Evolutionary conservation across 2,888 invertebrate species (phyloP).

Genomic region (Coecobrya sp.): DNA sequence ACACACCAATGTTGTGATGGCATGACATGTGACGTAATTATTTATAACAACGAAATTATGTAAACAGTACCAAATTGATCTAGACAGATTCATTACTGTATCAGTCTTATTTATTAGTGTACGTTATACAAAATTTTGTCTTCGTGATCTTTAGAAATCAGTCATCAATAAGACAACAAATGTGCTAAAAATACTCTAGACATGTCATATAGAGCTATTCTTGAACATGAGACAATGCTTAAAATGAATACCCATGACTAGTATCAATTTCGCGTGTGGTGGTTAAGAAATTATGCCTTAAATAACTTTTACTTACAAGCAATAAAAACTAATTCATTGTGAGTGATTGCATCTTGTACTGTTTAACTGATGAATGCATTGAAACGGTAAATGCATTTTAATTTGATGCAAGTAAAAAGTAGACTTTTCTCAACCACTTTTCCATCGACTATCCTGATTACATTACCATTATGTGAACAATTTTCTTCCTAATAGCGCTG

Average conservation of each 20-base stretch:
- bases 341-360: not conserved
- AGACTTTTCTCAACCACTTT: conserved; percentile 56
- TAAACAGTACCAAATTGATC: too few species aligned
- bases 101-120: too few species aligned
- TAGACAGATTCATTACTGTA: too few species aligned
- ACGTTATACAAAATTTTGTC: too few species aligned
- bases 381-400: not conserved
- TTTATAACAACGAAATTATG: too few species aligned
- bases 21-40: too few species aligned
- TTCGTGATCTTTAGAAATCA: not conserved
- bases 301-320: conserved; percentile 2
- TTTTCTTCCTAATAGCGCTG: conserved; percentile 28
- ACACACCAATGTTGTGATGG: too few species aligned
- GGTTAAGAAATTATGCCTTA: not conserved
- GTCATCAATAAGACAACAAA: not conserved
- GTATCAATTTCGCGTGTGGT: not conserved
- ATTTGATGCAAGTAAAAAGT: conserved; percentile 38
- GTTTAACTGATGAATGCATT: conserved; percentile 1
- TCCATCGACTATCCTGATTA: not conserved
- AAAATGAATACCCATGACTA: not conserved
- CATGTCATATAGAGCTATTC: not conserved
- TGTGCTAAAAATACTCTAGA: not conserved
- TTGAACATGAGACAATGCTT: too few species aligned
- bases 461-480: conserved; percentile 44
- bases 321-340: not conserved